Percentiles rank a stretch among this genome's conserved stretches.
Conservation (phyloP, 2,888 invertebrate genomes). For the Volucella inflata region DNA sequence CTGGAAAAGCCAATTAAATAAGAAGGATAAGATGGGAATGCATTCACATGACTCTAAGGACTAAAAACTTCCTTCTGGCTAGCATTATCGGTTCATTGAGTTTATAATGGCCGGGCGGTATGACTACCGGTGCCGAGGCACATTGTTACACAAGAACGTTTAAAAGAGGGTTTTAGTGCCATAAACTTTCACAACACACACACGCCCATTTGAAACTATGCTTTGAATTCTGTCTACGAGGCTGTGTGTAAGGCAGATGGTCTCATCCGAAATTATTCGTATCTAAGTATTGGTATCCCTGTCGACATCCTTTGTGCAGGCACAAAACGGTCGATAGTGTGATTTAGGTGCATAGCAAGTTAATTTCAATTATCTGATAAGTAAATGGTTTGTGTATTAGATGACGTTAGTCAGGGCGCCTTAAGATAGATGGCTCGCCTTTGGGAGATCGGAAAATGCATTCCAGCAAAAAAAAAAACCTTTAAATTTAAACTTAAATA, state of each 20-base stretch:
- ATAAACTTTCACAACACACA: conserved; percentile 2
- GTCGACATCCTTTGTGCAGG: conserved; percentile 24
- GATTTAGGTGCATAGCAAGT: conserved; percentile 59
- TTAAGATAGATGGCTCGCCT: background rate
- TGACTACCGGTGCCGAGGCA: conserved; percentile 24
- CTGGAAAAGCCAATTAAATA: conserved; percentile 64
- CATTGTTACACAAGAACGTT: conserved; percentile 34
- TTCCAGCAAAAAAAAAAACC: no score
- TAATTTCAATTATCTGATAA: conserved; percentile 65
- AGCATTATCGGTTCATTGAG: conserved; percentile 69
- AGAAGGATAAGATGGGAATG: conserved; percentile 52
- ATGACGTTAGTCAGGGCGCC: conserved; percentile 10
- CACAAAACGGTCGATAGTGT: conserved; percentile 20
- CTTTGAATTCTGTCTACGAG: conserved; percentile 47
- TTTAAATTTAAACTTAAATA: no score
- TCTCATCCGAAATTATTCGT: conserved; percentile 17
- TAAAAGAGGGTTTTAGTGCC: conserved; percentile 3
- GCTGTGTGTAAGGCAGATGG: conserved; percentile 22
- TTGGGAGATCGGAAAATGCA: background rate
- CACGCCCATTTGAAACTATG: conserved; percentile 7
- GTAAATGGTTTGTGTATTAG: conserved; percentile 56
- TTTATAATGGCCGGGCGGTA: conserved; percentile 54
- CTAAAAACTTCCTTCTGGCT: conserved; percentile 73
- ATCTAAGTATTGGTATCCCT: background rate
- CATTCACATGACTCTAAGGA: conserved; percentile 60